Base-by-base conservation (phyloP, 2,113 vertebrate species). In the Cochlearius cochlearius region DNA sequence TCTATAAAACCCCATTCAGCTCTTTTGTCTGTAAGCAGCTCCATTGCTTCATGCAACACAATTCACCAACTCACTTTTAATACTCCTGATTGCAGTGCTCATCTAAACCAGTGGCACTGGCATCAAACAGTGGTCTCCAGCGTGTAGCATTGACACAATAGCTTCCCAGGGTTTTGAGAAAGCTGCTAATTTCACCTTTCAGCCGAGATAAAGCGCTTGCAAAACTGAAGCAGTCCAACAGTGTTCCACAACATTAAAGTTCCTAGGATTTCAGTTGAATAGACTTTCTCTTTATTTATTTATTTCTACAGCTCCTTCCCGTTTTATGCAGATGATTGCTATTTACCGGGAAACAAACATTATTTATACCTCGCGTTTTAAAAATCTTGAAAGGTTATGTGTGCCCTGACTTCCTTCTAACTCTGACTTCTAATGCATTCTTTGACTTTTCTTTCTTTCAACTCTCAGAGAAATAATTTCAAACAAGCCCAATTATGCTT, bases 101-200 rank as follows among this genome's bases (percentile, higher is more conserved):
- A 85, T 97, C 92, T 96, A 92, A 94, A 86, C 92, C 94, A 84
- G 89, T 76, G 86, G 81, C 83, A 92, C 83, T 96, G 89, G 87
- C 83, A 95, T 95, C 90, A 97, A 97, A 93, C 90, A 94, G 86
- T 92, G 86, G 92, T 94, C 92, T 96, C 86, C 93, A 97, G 95
- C 86, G 27, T 86, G 88, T 91, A 96, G 91, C 96, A 97, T 78
- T 84, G 94, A 97, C 88, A 93, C 89, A 96, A 64, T 95, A 89
- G 96, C 86, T 95, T 97, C 97, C 93, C 76, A 78, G 89, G 69
- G 92, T 94, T 95, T 96, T 93, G 58, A 93, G 93, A 97, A 97
- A 96, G 97, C 92, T 84, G 74, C 77, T 94, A 95, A 94, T 95
- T 97, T 92, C 71, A 97, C 96, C 96, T 97, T 97, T 98, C 97